A percentile compares a stretch with the other conserved stretches of the same genome.
These are phyloP conservation scores for Uria aalge DNA, from an alignment of 2,113 vertebrate genomes.

Conservation along the genomic window DNA sequence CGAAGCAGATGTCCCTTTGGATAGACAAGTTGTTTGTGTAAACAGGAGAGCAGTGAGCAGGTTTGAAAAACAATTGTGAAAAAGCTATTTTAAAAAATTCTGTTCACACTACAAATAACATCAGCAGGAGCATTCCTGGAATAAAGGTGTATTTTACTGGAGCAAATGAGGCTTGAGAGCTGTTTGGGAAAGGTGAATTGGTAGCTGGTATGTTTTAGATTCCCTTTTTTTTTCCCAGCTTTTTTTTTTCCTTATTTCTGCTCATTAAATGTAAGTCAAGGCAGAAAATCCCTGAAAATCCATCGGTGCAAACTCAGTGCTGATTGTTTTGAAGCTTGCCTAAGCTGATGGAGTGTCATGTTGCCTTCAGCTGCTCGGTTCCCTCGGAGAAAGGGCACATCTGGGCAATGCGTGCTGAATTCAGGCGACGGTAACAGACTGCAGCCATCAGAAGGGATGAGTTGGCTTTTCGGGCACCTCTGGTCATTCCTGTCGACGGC, in stretches of 20 bases:
- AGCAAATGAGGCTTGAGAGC: neutral
- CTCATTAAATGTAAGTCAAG: neutral
- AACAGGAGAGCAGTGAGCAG: neutral
- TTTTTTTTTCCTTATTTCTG: neutral
- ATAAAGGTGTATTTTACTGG: neutral
- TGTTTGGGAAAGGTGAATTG: neutral
- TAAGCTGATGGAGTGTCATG: neutral
- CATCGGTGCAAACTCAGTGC: neutral
- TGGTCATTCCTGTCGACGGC: neutral
- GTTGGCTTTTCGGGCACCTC: neutral
- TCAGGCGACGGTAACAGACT: neutral
- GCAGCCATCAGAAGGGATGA: neutral
- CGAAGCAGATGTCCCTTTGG: neutral
- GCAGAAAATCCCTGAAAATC: neutral
- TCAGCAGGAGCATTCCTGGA: neutral
- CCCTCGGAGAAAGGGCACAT: constrained; percentile 5
- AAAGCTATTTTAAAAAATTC: neutral
- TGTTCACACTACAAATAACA: neutral
- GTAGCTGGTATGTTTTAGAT: neutral
- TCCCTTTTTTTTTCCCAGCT: too few species aligned
- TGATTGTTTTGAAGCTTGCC: neutral
- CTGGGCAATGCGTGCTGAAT: neutral
- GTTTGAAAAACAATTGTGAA: neutral
- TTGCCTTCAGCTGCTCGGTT: constrained; percentile 10
- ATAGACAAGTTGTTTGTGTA: neutral